Base-by-base conservation (phyloP, 2,113 vertebrate species). In the Proterorhinus semilunaris region DNA sequence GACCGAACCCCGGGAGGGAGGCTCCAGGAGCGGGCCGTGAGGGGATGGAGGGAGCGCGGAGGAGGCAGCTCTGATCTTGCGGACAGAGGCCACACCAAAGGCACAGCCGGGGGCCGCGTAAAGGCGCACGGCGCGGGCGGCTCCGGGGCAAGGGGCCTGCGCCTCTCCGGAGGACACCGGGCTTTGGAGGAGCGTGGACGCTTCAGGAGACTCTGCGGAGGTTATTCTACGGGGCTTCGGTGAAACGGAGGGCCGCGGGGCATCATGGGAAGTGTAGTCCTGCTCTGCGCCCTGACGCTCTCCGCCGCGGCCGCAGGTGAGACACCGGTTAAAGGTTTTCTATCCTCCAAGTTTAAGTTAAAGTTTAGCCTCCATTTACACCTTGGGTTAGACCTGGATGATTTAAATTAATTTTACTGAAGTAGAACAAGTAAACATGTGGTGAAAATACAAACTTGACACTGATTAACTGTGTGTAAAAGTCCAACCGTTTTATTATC, bases 161-260 rank as follows among this genome's bases (percentile, higher is more conserved):
- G 55, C 21, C 6, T 7, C 10, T 58, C 21, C 36, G 7, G 27
- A 7, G 57, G 12, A 45, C 42, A 16, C 36, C 42, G 36, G 15
- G 42, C 7, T n/a, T 2, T 13, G 8, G 12, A 44, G 2, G 42
- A 7, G 58, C 6, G 13, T 9, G 42, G 42, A 9, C 15, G 7
- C 58, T 12, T 13, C 15, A 44, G 58, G n/a, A 15, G 58, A 44
- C 13, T 12, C 12, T 13, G 2, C 42, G 13, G 58, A 45, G 58
- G 58, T 61, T 61, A 61, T 61, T 61, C 58, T 51, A 10, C 58
- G 42, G 58, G 58, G 58, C 58, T n/a, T 61, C 58, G 42, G 58
- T n/a, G 36, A 61, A 10, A 61, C 42, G 13, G 42, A n/a, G 58
- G 58, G 27, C 55, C 55, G 27, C 55, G 55, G 55, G 27, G 55